These are phyloP conservation scores for Rousettus madagascariensis DNA, from an alignment of 2,797 vertebrate species.

Conservation along the genomic window DNA sequence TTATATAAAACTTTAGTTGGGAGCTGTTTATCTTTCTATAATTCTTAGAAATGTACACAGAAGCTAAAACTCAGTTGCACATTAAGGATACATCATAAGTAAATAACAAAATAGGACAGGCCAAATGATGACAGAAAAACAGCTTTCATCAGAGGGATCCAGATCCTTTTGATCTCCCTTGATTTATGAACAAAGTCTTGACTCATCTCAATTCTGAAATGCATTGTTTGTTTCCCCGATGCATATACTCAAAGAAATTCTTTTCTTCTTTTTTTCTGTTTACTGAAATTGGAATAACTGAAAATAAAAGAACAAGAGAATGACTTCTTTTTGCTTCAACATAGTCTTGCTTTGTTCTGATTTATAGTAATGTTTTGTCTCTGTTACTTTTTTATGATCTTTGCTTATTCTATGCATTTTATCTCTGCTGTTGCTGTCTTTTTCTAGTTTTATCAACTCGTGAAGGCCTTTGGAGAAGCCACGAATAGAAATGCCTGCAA, in stretches of 20 bases:
- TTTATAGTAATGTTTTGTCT: not conserved
- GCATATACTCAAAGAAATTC: not conserved
- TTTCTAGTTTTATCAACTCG: not conserved
- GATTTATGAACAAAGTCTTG: slow-evolving; percentile 48
- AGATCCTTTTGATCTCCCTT: slow-evolving; percentile 40
- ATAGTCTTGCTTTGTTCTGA: slow-evolving; percentile 25
- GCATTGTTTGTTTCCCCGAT: not conserved
- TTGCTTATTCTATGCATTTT: slow-evolving; percentile 36
- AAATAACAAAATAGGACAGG: slow-evolving; percentile 34
- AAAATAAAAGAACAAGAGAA: slow-evolving; percentile 37
- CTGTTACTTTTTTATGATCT: not conserved
- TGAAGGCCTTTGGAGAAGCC: not conserved
- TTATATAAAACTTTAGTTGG: not conserved
- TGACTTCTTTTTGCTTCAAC: not conserved
- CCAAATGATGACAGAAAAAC: slow-evolving; percentile 29
- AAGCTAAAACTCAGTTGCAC: slow-evolving; percentile 13
- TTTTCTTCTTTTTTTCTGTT: slow-evolving; percentile 31
- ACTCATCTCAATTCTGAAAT: slow-evolving; percentile 48
- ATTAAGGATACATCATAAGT: not conserved
- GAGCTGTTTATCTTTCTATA: not conserved
- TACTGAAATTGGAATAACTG: slow-evolving; percentile 32
- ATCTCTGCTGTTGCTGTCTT: not conserved
- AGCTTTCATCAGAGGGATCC: slow-evolving; percentile 12
- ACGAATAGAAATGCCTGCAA: not conserved
- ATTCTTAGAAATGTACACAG: not conserved